phyloP scores from a whole-genome alignment of 2,113 vertebrate genomes.

The Glaucidium brasilianum region DNA sequence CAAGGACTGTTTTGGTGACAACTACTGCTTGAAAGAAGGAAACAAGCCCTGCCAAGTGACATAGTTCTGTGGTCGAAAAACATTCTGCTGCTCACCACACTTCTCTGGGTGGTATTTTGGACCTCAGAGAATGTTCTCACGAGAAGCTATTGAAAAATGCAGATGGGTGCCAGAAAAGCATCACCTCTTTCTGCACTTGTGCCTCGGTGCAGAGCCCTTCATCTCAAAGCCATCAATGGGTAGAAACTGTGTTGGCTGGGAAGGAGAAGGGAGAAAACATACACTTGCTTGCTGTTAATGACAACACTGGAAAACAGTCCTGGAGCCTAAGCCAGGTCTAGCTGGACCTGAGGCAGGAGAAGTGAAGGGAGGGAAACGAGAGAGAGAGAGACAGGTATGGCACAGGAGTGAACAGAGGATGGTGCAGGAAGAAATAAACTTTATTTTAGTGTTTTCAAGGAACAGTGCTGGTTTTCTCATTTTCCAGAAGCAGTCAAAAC shows the following conservation, averaged over 20 bases:
- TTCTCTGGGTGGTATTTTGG: background rate
- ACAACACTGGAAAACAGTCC: background rate
- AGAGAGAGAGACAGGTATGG: background rate
- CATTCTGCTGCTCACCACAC: accelerated
- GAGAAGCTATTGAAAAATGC: background rate
- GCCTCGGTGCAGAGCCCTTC: background rate
- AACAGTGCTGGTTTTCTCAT: accelerated
- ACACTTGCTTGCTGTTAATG: accelerated
- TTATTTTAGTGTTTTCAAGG: background rate
- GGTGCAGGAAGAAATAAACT: background rate
- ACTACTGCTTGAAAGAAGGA: background rate
- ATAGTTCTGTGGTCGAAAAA: no score
- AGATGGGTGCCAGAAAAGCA: background rate
- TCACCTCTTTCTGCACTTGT: background rate
- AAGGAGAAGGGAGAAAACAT: background rate
- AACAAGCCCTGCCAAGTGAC: background rate
- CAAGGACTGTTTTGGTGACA: background rate
- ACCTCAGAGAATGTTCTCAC: no score
- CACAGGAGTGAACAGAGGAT: background rate
- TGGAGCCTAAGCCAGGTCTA: background rate
- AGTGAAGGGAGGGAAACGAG: background rate
- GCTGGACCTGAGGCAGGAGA: background rate
- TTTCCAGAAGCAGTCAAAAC: background rate
- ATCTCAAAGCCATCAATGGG: no score
- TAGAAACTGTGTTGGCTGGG: background rate